Base-by-base conservation (phyloP, 1,140 invertebrate genomes). In the Drosophila mojavensis region DNA sequence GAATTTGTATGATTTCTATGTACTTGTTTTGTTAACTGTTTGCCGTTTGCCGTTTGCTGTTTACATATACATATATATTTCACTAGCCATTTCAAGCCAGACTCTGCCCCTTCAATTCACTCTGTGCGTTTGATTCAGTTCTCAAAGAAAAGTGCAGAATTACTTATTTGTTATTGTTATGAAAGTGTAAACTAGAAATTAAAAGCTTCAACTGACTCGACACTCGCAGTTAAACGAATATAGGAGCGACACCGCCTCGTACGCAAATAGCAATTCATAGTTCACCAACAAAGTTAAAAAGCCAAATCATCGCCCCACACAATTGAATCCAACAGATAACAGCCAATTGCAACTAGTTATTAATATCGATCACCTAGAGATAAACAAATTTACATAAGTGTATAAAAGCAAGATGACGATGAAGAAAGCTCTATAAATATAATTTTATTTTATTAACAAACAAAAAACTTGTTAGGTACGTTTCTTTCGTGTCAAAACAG, bases 111-210 rank as follows among this genome's bases (percentile, higher is more conserved):
- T 39, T 39, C 36, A 39, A 39, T 39, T 11, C 11, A 13, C 59
- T 69, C 65, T 51, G 65, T 69, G 66, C 59, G 78, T 79, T 86
- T 79, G 69, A 82, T 86, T 81, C 72, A 81, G 67, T 84, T 88
- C 81, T 86, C 86, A 86, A 79, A 81, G 71, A 69, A 79, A 86
- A 79, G 64, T 84, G 56, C 53, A 64, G 64, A 66, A 88, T 88
- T 77, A 60, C 43, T 47, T 47, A 86, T 86, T 86, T 86, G 83
- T 86, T 86, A 86, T 86, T 86, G 83, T 86, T 86, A 86, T 86
- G 24, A 63, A 60, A 79, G 77, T 88, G 59, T 74, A 79, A 82
- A 66, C 58, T 86, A 67, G 62, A 78, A 68, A 61, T 11, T 15
- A 62, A 51, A 58, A 39, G 36, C 13, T 11, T 24, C 17, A 74